Percentiles rank a stretch among this genome's conserved stretches.
These are phyloP conservation scores for Pipra filicauda DNA, from an alignment of 2,113 vertebrate genomes.

Conservation along the genomic window DNA sequence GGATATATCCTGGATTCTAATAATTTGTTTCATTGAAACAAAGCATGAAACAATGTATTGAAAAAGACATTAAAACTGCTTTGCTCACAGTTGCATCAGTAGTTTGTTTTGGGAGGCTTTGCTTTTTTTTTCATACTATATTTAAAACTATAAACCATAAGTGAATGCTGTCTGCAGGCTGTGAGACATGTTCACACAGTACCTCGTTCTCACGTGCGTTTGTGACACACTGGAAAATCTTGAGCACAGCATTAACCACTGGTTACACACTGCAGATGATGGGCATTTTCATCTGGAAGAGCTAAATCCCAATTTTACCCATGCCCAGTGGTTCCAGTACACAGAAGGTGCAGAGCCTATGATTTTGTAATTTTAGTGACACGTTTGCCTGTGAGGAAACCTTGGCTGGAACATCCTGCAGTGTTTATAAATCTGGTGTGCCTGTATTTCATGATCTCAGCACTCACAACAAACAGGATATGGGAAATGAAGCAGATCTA, in stretches of 20 bases:
- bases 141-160: neutral
- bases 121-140: neutral
- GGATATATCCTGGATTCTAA: neutral
- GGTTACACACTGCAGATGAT: neutral
- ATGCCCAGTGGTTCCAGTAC: neutral
- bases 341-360: neutral
- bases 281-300: neutral
- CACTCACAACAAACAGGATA: neutral
- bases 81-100: neutral
- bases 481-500: neutral
- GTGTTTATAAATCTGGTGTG: neutral
- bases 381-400: neutral
- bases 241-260: neutral
- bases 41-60: neutral
- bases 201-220: neutral
- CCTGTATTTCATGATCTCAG: neutral
- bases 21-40: neutral
- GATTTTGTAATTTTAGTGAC: neutral
- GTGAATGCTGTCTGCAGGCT: neutral
- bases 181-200: neutral
- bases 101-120: neutral
- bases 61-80: neutral
- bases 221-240: neutral
- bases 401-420: neutral
- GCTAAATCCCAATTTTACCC: neutral